Conservation (phyloP, 2,113 vertebrate genomes). For the Eptesicus fuscus region DNA sequence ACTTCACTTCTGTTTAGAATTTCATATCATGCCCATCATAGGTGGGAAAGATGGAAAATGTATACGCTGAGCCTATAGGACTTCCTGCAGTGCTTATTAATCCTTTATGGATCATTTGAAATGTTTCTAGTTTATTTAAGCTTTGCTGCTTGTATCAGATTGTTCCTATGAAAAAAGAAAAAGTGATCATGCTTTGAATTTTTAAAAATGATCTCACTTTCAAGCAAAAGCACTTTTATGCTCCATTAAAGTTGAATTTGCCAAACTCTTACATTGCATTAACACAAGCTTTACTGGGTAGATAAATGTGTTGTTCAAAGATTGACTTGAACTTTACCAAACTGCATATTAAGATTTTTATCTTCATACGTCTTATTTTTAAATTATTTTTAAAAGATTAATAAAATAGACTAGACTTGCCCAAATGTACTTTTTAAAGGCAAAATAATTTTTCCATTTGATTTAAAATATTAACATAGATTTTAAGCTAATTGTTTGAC, state of each 20-base stretch:
- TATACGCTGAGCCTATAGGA: slow-evolving; percentile 88
- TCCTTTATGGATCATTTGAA: slow-evolving; percentile 92
- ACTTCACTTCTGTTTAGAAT: slow-evolving; percentile 86
- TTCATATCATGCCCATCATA: slow-evolving; percentile 84
- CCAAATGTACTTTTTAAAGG: slow-evolving; percentile 29
- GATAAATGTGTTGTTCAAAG: slow-evolving; percentile 84
- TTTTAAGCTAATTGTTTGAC: slow-evolving; percentile 32
- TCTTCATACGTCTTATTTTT: slow-evolving; percentile 73
- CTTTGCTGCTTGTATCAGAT: slow-evolving; percentile 89
- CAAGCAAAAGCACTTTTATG: slow-evolving; percentile 90
- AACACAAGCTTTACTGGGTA: slow-evolving; percentile 88
- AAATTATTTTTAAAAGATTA: slow-evolving; percentile 72
- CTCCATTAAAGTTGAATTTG: slow-evolving; percentile 90
- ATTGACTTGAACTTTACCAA: slow-evolving; percentile 87
- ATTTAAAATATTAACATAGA: slow-evolving; percentile 20
- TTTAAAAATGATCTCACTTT: slow-evolving; percentile 91
- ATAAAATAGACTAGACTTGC: slow-evolving; percentile 53
- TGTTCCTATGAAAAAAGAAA: slow-evolving; percentile 86
- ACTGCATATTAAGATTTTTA: slow-evolving; percentile 86
- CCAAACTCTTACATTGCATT: slow-evolving; percentile 87
- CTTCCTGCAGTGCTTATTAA: slow-evolving; percentile 90
- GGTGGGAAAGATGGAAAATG: slow-evolving; percentile 83
- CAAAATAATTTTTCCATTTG: slow-evolving; percentile 45
- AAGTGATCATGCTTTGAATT: slow-evolving; percentile 91
- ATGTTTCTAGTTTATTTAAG: slow-evolving; percentile 91